Conservation (phyloP, 2,113 vertebrate species). For the Loxodonta africana region DNA sequence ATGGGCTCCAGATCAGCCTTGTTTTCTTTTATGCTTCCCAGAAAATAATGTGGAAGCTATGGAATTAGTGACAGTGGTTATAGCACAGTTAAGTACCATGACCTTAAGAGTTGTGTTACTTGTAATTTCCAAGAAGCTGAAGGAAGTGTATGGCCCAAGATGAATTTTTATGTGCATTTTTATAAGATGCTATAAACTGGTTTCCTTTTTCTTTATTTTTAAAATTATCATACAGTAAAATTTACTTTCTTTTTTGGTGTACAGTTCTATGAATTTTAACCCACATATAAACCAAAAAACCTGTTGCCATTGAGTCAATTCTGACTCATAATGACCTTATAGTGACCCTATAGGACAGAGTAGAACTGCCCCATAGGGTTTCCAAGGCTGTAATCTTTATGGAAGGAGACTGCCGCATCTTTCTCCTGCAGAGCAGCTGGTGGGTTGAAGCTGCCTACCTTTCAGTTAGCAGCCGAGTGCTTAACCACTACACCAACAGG, state of each 20-base stretch:
- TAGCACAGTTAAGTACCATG: not conserved
- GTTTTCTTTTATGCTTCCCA: slow-evolving; percentile 9
- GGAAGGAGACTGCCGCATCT: not conserved
- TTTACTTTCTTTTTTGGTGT: not conserved
- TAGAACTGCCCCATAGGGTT: not conserved
- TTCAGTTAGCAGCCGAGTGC: not conserved
- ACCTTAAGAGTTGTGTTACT: not conserved
- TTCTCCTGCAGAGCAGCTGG: not conserved
- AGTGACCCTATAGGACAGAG: not conserved
- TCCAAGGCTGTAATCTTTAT: not conserved
- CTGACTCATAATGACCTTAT: not conserved
- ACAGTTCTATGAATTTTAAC: not conserved
- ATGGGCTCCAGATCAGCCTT: not conserved
- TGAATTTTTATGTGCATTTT: slow-evolving; percentile 39
- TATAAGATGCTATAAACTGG: not conserved
- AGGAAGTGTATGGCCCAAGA: not conserved
- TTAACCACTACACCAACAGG: not conserved
- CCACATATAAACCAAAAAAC: not conserved
- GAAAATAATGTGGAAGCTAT: not conserved
- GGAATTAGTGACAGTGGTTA: not conserved
- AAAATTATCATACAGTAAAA: not conserved
- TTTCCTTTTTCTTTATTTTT: slow-evolving; percentile 9
- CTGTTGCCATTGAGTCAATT: not conserved
- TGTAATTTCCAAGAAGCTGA: slow-evolving; percentile 10
- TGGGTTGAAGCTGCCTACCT: not conserved